Percentiles rank a stretch among this genome's conserved stretches.
Evolutionary conservation across 2,888 invertebrate species (phyloP).

Genomic region (Cephus pulcher): DNA sequence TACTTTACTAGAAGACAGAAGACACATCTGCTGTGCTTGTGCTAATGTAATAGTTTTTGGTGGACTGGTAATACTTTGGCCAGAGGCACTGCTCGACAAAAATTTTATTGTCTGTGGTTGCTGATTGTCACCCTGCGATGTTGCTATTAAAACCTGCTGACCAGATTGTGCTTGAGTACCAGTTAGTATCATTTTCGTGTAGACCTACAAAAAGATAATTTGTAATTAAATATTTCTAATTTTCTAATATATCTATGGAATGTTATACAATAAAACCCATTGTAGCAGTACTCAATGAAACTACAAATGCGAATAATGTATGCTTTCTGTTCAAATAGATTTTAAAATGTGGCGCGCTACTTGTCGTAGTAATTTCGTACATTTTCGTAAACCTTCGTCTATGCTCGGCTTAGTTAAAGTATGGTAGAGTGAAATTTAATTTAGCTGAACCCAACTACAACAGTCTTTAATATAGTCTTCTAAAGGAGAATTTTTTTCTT

Average conservation of each 20-base stretch:
- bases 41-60: slow-evolving; percentile 75
- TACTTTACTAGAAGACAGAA: slow-evolving; percentile 68
- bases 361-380: no score
- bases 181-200: slow-evolving; percentile 65
- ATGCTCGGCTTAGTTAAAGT: no score
- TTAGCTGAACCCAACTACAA: background rate
- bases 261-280: background rate
- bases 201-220: slow-evolving; percentile 44
- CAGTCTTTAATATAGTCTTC: background rate
- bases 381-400: background rate
- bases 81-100: slow-evolving; percentile 51
- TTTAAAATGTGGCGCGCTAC: no score
- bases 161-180: slow-evolving; percentile 58
- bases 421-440: background rate
- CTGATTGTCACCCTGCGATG: slow-evolving; percentile 55
- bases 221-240: slow-evolving; percentile 5
- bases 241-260: background rate
- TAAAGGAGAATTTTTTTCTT: background rate
- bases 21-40: slow-evolving; percentile 75
- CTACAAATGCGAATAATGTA: background rate
- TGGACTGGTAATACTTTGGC: slow-evolving; percentile 58
- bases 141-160: slow-evolving; percentile 61
- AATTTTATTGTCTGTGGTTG: slow-evolving; percentile 59
- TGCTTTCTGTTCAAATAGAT: no score
- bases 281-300: background rate